Evolutionary conservation across 2,113 vertebrate genomes (phyloP).

Genomic region (Tetrao urogallus): DNA sequence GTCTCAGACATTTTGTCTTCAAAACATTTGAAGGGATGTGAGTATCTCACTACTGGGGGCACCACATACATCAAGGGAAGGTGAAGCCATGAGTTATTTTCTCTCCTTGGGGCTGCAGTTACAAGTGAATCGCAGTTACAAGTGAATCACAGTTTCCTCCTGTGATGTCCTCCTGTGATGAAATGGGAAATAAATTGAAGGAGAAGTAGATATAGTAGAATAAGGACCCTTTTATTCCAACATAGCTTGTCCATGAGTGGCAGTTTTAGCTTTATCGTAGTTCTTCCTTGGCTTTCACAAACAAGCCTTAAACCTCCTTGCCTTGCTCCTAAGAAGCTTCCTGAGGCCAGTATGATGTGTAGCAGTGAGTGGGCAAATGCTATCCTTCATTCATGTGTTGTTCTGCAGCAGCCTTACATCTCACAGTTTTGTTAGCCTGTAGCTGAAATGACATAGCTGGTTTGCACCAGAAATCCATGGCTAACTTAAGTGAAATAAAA

Average conservation of each 20-base stretch:
- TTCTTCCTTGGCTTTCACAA: not conserved
- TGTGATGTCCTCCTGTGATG: not conserved
- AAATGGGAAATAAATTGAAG: not conserved
- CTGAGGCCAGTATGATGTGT: not conserved
- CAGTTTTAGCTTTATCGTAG: not conserved
- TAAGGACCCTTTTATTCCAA: not conserved
- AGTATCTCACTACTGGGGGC: not conserved
- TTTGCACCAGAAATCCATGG: not conserved
- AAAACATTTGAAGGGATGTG: not conserved
- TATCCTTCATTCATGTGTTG: not conserved
- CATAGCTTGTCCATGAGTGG: not conserved
- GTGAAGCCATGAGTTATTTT: not conserved
- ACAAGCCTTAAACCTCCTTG: not conserved
- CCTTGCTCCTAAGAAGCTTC: not conserved
- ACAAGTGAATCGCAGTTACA: not conserved
- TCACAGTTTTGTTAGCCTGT: not conserved
- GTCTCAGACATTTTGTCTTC: not conserved
- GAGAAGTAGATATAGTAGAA: not conserved
- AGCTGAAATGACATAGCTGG: not conserved
- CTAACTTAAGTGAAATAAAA: not conserved
- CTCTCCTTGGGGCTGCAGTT: not conserved
- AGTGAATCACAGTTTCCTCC: no score
- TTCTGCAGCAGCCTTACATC: not conserved
- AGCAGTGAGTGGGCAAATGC: not conserved
- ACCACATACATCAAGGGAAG: not conserved